Conservation (phyloP, 2,888 invertebrate genomes). For the Diarsia rubi region DNA sequence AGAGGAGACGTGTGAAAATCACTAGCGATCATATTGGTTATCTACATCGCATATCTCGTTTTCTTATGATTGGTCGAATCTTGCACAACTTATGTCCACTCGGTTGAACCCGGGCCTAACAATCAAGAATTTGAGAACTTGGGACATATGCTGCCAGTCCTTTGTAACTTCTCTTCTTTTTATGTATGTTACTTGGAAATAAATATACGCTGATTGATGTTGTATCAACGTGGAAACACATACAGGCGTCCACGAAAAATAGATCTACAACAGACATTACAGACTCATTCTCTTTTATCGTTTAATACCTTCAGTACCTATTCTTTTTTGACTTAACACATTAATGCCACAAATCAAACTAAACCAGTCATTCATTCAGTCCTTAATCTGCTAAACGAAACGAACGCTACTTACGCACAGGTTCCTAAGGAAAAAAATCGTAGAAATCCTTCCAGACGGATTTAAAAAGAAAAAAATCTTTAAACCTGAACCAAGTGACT, state of each 20-base stretch:
- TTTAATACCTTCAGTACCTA: not conserved
- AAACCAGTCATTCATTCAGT: not conserved
- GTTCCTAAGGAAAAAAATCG: conserved; percentile 41
- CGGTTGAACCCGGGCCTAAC: not conserved
- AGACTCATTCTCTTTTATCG: not conserved
- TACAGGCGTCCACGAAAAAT: not conserved
- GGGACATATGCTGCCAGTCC: not conserved
- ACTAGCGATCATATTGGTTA: not conserved
- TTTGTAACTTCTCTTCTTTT: not conserved
- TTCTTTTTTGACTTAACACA: not conserved
- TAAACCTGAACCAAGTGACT: conserved; percentile 78
- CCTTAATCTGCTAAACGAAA: conserved; percentile 27
- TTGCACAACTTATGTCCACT: not conserved
- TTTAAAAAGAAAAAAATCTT: conserved; percentile 76
- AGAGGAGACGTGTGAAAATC: not conserved
- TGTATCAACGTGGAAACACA: not conserved
- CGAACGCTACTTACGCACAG: conserved; percentile 50
- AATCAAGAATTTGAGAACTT: not conserved
- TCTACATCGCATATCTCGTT: not conserved
- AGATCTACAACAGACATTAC: not conserved
- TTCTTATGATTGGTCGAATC: not conserved
- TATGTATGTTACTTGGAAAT: not conserved
- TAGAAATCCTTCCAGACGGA: conserved; percentile 53
- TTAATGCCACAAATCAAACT: not conserved
- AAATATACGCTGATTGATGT: no score